Conservation (phyloP, 53 echinoderm and acorn worm species). For the Crossaster papposus region DNA sequence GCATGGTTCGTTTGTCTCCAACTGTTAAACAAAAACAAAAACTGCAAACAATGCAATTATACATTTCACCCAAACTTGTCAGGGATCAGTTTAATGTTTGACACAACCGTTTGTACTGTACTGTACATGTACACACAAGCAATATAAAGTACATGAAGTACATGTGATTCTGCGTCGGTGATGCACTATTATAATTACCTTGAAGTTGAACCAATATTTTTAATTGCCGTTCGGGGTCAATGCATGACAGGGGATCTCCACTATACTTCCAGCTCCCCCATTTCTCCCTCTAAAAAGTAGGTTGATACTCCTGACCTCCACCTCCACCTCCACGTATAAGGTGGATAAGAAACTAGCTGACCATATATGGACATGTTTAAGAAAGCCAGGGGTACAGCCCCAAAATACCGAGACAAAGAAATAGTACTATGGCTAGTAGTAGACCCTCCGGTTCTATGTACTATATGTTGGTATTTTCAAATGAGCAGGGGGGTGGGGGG, state of each 20-base stretch:
- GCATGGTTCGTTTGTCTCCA: no score
- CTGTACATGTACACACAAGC: no score
- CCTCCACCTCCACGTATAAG: background rate
- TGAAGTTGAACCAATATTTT: background rate
- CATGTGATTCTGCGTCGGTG: background rate
- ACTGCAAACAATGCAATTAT: no score
- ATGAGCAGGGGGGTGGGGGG: no score
- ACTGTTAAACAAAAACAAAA: no score
- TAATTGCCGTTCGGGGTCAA: background rate
- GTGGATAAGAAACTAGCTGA: background rate
- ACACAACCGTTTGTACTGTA: no score
- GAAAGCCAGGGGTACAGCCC: background rate
- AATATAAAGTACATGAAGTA: background rate
- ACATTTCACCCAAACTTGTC: no score
- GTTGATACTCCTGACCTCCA: background rate
- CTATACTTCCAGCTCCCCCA: no score
- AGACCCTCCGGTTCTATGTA: no score
- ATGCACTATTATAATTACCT: background rate
- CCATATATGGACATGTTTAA: constrained; percentile 14
- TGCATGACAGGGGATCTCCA: background rate
- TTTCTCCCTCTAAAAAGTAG: background rate
- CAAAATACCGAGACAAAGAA: constrained; percentile 6
- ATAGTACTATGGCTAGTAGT: no score
- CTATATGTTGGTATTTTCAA: no score
- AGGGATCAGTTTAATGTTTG: no score